Evolutionary conservation across 2,888 invertebrate species (phyloP).

Genomic region (Polydrusus cervinus): DNA sequence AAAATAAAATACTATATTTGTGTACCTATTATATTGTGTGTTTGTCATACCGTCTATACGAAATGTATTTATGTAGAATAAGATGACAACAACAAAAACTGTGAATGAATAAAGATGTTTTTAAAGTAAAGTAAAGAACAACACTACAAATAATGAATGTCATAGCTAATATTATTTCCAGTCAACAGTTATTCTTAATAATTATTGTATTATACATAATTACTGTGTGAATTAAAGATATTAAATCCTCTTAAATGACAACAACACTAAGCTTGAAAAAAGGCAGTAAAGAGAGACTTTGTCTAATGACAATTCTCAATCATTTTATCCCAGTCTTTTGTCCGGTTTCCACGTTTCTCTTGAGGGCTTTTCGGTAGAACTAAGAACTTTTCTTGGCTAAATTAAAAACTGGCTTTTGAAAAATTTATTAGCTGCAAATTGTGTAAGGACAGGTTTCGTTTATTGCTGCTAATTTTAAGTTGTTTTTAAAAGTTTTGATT

Average conservation of each 20-base stretch:
- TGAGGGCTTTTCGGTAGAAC: neutral
- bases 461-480: constrained; percentile 6
- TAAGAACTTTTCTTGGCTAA: constrained; percentile 19
- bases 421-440: constrained; percentile 13
- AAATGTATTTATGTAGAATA: too few relatives aligned
- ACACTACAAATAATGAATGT: too few relatives aligned
- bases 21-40: too few relatives aligned
- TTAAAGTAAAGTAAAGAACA: too few relatives aligned
- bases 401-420: constrained; percentile 17
- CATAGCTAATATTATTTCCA: too few relatives aligned
- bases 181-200: too few relatives aligned
- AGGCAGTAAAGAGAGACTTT: neutral
- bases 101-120: too few relatives aligned
- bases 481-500: neutral
- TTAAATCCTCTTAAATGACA: neutral
- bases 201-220: too few relatives aligned
- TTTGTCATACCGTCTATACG: too few relatives aligned
- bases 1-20: too few relatives aligned
- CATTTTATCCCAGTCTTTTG: neutral
- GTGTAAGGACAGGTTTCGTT: neutral
- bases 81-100: too few relatives aligned
- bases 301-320: constrained; percentile 8
- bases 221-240: neutral
- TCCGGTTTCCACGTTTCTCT: constrained; percentile 7
- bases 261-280: neutral